Evolutionary conservation across 2,113 vertebrate genomes (phyloP), one percentile per base, ranked within the genome.

Genomic region (Cyphomyrus plagiostoma): DNA sequence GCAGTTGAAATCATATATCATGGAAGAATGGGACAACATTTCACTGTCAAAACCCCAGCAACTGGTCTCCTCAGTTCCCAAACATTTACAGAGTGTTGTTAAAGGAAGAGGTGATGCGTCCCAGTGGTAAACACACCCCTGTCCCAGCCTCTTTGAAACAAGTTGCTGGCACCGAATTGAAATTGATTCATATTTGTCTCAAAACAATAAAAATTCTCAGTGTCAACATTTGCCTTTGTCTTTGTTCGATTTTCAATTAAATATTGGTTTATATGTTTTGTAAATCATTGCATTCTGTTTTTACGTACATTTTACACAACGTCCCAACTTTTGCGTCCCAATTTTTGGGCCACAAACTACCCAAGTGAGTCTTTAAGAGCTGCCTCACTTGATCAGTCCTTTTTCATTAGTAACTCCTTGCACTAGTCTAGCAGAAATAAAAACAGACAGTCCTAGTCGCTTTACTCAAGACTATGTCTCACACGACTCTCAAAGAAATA

Each of bases 361-460:
- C 66, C 30, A 35, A 74, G 3, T 74, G 30, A 74, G 66, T 9
- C 66, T 1, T 74, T 35, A 30, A 74, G n/a, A 4, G 10, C 11
- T 10, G 13, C 4, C 30, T 35, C 66, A 30, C 66, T 35, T 35
- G 26, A 35, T 4, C 26, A 74, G 5, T 17, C n/a, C 7, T 8
- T 1, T 4, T 1, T 26, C 9, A 66, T 66, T 26, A n/a, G 9
- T 66, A 23, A n/a, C 9, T 66, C 3, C 58, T 66, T 66, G 58
- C 58, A 42, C 23, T 2, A 30, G 21, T 56, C 52, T 15, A 19
- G 87, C 53, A 70, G 82, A 91, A 90, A 93, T 74, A 46, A 35
- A 53, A 58, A 42, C 77, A 89, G 92, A 92, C 86, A 89, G 80
- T 56, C 52, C 19, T 53, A 35, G 4, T 17, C 3, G 26, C 88